Percentiles rank a stretch among this genome's conserved stretches.
Evolutionary conservation across 64 coral and sea anemone species (phyloP).

Genomic region (Stichodactyla helianthus): DNA sequence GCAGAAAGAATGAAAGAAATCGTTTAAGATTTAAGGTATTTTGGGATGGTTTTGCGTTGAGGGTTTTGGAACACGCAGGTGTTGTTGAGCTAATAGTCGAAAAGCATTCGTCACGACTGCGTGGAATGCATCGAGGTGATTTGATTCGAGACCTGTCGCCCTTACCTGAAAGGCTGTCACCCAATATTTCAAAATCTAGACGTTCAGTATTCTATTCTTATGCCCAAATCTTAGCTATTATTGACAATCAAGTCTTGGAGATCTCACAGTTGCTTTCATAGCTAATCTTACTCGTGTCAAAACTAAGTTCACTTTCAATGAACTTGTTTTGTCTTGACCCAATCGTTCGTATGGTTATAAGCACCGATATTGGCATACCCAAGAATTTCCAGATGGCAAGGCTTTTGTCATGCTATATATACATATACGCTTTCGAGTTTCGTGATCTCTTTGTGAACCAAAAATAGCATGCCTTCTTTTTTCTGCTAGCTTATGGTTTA

Average conservation of each 20-base stretch:
- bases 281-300: slow-evolving; percentile 3
- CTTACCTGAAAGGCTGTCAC: slow-evolving; percentile 1
- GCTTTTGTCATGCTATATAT: slow-evolving; percentile 3
- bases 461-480: neutral
- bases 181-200: slow-evolving; percentile 3
- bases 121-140: neutral
- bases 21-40: neutral
- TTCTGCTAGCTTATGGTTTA: neutral
- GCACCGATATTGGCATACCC: slow-evolving; percentile 4
- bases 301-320: slow-evolving; percentile 14
- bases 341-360: neutral
- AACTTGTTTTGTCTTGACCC: slow-evolving; percentile 15
- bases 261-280: neutral
- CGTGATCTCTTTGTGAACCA: neutral
- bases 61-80: neutral
- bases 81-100: slow-evolving; percentile 7
- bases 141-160: slow-evolving; percentile 7
- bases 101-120: neutral
- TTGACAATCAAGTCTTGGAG: slow-evolving; percentile 9
- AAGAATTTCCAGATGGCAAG: slow-evolving; percentile 17
- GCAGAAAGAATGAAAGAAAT: neutral
- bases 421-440: neutral
- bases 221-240: neutral
- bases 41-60: neutral
- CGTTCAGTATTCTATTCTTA: neutral